Percentiles rank a stretch among this genome's conserved stretches.
Evolutionary conservation across 2,888 invertebrate species (phyloP).

Genomic region (Catocala nupta): DNA sequence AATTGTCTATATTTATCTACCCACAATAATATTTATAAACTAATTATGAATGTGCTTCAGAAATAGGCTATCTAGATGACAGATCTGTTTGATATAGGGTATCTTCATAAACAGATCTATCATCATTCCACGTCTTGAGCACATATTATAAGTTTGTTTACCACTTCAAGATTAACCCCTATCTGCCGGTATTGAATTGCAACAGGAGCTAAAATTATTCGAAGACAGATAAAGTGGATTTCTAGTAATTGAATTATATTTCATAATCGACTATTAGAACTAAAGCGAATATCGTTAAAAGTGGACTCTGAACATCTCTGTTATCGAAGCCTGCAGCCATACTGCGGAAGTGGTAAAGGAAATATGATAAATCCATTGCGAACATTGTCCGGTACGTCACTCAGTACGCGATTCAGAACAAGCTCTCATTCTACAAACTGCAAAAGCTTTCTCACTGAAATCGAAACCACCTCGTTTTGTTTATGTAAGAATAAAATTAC

Average conservation of each 20-base stretch:
- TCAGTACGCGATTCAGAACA: constrained; percentile 28
- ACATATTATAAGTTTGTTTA: neutral
- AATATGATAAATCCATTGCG: constrained; percentile 77
- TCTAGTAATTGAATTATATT: too few species aligned
- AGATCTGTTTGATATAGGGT: neutral
- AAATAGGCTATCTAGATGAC: too few species aligned
- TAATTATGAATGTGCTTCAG: constrained; percentile 8
- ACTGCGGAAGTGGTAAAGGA: constrained; percentile 79
- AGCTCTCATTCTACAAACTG: constrained; percentile 26
- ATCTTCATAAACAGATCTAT: neutral
- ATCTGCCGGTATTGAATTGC: too few species aligned
- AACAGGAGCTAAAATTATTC: too few species aligned
- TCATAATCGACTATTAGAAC: constrained; percentile 10
- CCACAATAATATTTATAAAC: constrained; percentile 4
- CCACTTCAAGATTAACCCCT: neutral
- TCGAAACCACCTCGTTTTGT: neutral
- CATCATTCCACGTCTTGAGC: neutral
- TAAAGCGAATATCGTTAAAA: constrained; percentile 37
- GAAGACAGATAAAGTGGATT: too few species aligned
- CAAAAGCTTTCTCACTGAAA: constrained; percentile 8
- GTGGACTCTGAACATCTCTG: constrained; percentile 56
- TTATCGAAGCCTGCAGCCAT: constrained; percentile 71
- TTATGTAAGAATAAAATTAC: neutral
- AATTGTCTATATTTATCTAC: neutral
- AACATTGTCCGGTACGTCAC: constrained; percentile 68